Base-by-base conservation (phyloP, 2,888 invertebrate species). In the Acanthosepion pharaonis region DNA sequence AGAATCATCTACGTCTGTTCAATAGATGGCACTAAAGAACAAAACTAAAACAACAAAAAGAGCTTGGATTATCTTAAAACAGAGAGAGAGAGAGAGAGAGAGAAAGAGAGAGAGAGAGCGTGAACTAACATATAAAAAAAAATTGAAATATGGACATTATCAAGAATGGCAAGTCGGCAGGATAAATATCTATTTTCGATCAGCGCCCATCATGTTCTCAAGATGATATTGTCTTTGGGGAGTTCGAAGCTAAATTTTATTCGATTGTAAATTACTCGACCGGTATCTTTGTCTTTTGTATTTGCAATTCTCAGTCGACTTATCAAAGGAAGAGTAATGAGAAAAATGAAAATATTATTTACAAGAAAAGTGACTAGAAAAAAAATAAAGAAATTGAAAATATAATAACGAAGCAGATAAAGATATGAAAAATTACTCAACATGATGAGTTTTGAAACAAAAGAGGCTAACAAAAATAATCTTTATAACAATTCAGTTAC, bases 111-210 rank as follows among this genome's bases (percentile, higher is more conserved):
- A 59, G 23, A 59, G 59, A 59, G 59, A 59, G 23, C 1, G 59
- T 5, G 59, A 23, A 23, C 20, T 23, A 20, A 20, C 5, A 23
- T 59, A 59, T 23, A 59, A 59, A 59, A 59, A 3, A 78, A 3
- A 9, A 33, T 78, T 78, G n/a, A 78, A 78, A n/a, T 33, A 78
- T 33, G 78, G 78, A 78, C n/a, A 78, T n/a, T n/a, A 78, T 18
- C 78, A n/a, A 78, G 78, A 78, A 78, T 78, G 78, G 78, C n/a
- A 33, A 78, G 78, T 78, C 78, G n/a, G 18, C 78, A n/a, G 11
- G 78, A 78, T 78, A 78, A 78, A 78, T 78, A n/a, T 78, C 78
- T 78, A 78, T 78, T 78, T 78, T 78, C n/a, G 78, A 78, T 78
- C 78, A 33, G 78, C 78, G 78, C 78, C 78, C 78, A 78, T 78